Percentiles rank a stretch among this genome's conserved stretches.
phyloP scores from a whole-genome alignment of 2,797 vertebrate genomes.

The Channallabes apus region DNA sequence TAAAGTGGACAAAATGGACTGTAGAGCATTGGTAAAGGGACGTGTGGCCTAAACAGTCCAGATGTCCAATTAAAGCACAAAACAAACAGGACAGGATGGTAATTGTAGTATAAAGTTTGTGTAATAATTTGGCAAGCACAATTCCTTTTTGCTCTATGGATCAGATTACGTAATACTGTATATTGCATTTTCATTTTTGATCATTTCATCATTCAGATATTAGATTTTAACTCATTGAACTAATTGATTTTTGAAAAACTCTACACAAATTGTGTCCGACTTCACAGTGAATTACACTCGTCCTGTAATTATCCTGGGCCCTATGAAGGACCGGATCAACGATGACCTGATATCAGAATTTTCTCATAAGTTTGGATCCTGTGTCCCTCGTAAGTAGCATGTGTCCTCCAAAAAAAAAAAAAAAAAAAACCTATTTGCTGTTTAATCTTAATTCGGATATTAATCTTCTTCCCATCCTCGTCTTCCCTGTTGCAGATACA shows the following conservation, averaged over 20 bases:
- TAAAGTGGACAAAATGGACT: no score
- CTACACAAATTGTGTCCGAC: background rate
- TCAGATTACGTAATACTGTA: background rate
- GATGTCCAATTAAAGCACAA: background rate
- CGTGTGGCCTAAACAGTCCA: no score
- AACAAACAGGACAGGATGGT: background rate
- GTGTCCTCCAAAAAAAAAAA: background rate
- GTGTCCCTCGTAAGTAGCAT: conserved; percentile 91
- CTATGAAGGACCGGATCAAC: conserved; percentile 97
- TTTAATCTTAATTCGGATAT: background rate
- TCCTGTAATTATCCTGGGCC: conserved; percentile 93
- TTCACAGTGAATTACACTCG: conserved; percentile 88
- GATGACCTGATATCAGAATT: conserved; percentile 98
- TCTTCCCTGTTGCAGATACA: conserved; percentile 78
- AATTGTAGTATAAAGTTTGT: background rate
- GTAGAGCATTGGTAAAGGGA: no score
- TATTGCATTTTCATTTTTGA: background rate
- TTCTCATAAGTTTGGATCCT: conserved; percentile 96
- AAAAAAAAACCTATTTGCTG: background rate
- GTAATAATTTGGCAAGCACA: background rate
- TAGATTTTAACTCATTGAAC: background rate
- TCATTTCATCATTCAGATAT: background rate
- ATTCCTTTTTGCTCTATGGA: background rate
- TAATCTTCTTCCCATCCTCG: background rate
- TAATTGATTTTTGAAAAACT: background rate